Percentiles rank a stretch among this genome's conserved stretches.
These are phyloP conservation scores for Parnassius apollo DNA, from an alignment of 2,888 invertebrate species.

Conservation along the genomic window DNA sequence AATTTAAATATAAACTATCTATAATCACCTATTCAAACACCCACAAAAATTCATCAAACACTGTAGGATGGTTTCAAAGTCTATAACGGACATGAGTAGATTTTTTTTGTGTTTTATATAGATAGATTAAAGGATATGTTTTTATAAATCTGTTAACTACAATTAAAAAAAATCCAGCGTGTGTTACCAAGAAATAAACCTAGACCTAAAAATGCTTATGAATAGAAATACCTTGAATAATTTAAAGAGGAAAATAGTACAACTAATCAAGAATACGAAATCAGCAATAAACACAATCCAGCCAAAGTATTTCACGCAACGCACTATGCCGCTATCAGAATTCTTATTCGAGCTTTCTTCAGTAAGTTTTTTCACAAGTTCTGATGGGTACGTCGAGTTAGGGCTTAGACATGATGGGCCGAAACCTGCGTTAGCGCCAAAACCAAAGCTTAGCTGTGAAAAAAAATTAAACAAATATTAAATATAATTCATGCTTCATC, in stretches of 20 bases:
- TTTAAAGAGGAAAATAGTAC: constrained; percentile 43
- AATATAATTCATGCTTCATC: too few relatives aligned
- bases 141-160: too few relatives aligned
- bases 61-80: too few relatives aligned
- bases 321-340: neutral
- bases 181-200: too few relatives aligned
- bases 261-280: constrained; percentile 40
- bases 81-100: too few relatives aligned
- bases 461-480: neutral
- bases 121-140: too few relatives aligned
- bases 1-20: too few relatives aligned
- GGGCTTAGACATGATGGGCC: constrained; percentile 47
- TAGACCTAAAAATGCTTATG: neutral
- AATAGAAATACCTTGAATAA: constrained; percentile 44
- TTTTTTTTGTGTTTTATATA: too few relatives aligned
- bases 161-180: too few relatives aligned
- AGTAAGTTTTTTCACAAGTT: constrained; percentile 6
- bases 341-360: neutral
- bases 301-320: constrained; percentile 42
- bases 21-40: too few relatives aligned
- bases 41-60: too few relatives aligned
- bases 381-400: constrained; percentile 20
- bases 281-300: constrained; percentile 50
- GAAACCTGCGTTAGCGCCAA: constrained; percentile 55
- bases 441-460: constrained; percentile 59